Evolutionary conservation across 2,113 vertebrate genomes (phyloP).

Genomic region (Smithornis capensis): DNA sequence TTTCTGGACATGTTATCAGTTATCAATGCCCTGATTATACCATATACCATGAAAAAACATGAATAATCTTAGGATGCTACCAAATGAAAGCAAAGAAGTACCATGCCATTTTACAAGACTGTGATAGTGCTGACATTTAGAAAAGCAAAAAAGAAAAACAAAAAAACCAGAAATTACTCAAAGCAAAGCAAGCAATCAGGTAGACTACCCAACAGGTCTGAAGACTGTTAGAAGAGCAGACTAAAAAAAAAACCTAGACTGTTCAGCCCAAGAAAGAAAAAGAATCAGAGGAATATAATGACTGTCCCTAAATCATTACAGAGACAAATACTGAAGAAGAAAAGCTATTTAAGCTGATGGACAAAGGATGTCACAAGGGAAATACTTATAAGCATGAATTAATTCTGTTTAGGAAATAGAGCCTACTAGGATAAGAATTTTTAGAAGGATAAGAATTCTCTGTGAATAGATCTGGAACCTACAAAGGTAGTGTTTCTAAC

Average conservation of each 20-base stretch:
- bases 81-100: not conserved
- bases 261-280: not conserved
- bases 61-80: not conserved
- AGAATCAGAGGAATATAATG: not conserved
- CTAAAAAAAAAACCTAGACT: not conserved
- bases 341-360: not conserved
- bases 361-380: not conserved
- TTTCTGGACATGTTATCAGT: not conserved
- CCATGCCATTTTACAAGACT: not conserved
- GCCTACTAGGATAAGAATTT: not conserved
- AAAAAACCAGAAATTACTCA: too few relatives aligned
- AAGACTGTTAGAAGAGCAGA: not conserved
- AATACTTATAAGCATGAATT: not conserved
- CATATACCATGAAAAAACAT: not conserved
- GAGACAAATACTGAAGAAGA: not conserved
- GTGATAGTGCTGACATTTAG: not conserved
- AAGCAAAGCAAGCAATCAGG: not conserved
- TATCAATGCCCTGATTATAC: not conserved
- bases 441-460: not conserved
- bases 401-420: not conserved
- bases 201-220: not conserved
- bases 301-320: not conserved
- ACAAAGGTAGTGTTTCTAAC: not conserved
- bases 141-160: not conserved
- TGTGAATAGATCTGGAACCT: not conserved